Percentiles rank a stretch among this genome's conserved stretches.
Conservation (phyloP, 2,113 vertebrate species). For the Limnothrissa miodon region DNA sequence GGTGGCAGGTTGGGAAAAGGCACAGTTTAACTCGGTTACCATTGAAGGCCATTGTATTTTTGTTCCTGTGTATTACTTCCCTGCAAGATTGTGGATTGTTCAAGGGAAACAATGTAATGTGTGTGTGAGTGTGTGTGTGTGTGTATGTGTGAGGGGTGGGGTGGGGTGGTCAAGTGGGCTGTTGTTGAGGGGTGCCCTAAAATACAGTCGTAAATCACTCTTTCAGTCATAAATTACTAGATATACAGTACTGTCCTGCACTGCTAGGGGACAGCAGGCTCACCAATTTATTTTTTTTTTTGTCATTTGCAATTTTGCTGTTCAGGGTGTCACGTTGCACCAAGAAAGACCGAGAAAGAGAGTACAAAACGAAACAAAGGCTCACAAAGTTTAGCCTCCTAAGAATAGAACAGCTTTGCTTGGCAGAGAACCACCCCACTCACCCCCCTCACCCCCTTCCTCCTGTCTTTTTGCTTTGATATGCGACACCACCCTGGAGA, state of each 20-base stretch:
- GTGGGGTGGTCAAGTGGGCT: no score
- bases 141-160: not conserved
- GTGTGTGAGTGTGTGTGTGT: not conserved
- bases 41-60: slow-evolving; percentile 50
- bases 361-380: not conserved
- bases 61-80: slow-evolving; percentile 53
- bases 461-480: not conserved
- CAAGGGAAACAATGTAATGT: slow-evolving; percentile 43
- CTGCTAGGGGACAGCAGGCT: not conserved
- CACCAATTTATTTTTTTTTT: not conserved
- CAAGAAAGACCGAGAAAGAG: not conserved
- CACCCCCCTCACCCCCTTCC: not conserved
- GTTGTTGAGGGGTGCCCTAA: slow-evolving; percentile 20
- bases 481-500: not conserved
- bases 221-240: slow-evolving; percentile 27
- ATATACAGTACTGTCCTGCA: slow-evolving; percentile 28
- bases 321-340: not conserved
- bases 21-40: slow-evolving; percentile 20
- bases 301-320: not conserved
- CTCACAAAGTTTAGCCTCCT: not conserved
- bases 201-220: slow-evolving; percentile 49
- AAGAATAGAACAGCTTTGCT: slow-evolving; percentile 22
- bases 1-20: slow-evolving; percentile 8
- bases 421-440: not conserved
- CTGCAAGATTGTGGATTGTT: slow-evolving; percentile 53